Base-by-base conservation (phyloP, 2,797 vertebrate genomes). In the Fratercula arctica region DNA sequence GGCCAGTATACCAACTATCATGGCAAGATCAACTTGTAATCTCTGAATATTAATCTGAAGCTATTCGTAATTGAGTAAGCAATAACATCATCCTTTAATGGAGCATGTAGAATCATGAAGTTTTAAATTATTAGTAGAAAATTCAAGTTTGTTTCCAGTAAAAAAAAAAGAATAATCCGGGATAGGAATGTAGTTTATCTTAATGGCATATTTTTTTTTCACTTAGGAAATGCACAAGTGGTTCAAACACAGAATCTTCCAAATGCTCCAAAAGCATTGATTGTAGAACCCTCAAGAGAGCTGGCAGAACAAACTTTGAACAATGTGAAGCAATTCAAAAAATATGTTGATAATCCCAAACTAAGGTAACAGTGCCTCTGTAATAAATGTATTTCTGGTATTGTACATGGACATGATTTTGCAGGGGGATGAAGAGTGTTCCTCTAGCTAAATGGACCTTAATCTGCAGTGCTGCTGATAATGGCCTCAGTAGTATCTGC, bases 251-350 rank as follows among this genome's bases (percentile, higher is more conserved):
- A 99, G 84, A 97, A 98, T 35, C 96, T 98, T 37, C 98, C 98
- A 66, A 99, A 99, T 33, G 98, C 99, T 61, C 99, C 99, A 4
- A 99, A 99, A 97, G 99, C 99, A 4, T 98, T 99, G 86, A 99
- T 99, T 67, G 98, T 99, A 2, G 99, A 99, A 70, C 99, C 99
- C 0, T 99, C 99, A 5, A 99, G 99, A 90, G 99, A 99, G 92
- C 86, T 99, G 82, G 99, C 99, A 10, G 99, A 99, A 85, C 99
- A 99, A 95, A 99, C 99, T 13, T 97, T 99, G 83, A 99, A 99
- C 97, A 99, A 99, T 4, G 98, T 99, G 82, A 99, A 98, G 87
- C 99, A 99, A 70, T 99, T 99, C 95, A 99, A 98, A 97, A 99
- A 99, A 98, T 98, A 99, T 0, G 98, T 99, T 6, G 98, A 99